Conservation (phyloP, 2,888 invertebrate genomes). For the Opisthograptis luteolata region DNA sequence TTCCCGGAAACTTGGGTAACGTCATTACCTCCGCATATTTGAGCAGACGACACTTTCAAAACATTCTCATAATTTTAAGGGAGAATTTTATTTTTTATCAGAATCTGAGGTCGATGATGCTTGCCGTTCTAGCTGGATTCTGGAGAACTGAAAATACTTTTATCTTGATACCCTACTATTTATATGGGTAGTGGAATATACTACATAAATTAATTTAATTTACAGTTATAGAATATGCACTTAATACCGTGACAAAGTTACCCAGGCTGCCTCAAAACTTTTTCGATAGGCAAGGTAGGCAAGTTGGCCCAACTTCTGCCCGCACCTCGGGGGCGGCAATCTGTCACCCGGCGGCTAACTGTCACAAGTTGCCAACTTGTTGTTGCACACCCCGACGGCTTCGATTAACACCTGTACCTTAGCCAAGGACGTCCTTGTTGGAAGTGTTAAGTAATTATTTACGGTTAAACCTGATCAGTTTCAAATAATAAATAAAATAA, state of each 20-base stretch:
- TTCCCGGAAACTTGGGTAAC: slow-evolving; percentile 51
- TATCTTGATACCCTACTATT: no score
- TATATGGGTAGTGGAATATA: no score
- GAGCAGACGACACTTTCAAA: slow-evolving; percentile 62
- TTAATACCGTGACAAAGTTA: background rate
- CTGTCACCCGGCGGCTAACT: slow-evolving; percentile 37
- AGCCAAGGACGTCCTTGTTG: background rate
- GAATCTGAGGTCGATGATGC: background rate
- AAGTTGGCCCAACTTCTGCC: slow-evolving; percentile 26
- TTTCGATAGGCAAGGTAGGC: slow-evolving; percentile 34
- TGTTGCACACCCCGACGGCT: background rate
- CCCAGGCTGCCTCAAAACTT: slow-evolving; percentile 2
- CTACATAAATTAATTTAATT: no score
- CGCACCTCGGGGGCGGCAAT: slow-evolving; percentile 40
- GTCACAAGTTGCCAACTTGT: slow-evolving; percentile 37
- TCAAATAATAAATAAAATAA: no score
- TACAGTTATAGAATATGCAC: no score
- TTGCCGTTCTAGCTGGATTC: no score
- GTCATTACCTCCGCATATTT: slow-evolving; percentile 75
- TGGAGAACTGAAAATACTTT: no score
- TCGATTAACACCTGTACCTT: slow-evolving; percentile 31
- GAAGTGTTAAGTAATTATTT: no score
- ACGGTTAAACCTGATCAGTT: no score
- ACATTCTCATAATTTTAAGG: slow-evolving; percentile 50
- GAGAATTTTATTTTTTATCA: slow-evolving; percentile 23